Evolutionary conservation across 2,888 invertebrate genomes (phyloP).

Genomic region (Microplitis deprimator): DNA sequence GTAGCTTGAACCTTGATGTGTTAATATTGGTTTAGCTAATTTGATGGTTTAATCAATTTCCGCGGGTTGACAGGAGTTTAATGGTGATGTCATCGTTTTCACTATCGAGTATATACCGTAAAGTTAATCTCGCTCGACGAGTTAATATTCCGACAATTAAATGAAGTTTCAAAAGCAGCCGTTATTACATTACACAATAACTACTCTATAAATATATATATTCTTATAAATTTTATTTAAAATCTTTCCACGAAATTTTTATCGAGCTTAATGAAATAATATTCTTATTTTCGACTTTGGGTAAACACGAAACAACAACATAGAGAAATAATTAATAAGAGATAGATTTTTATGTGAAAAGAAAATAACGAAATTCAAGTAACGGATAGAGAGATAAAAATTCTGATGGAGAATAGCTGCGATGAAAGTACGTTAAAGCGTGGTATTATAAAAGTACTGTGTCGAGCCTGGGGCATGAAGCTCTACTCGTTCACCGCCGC

Average conservation of each 20-base stretch:
- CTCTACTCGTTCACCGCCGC: slow-evolving; percentile 49
- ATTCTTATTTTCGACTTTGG: not conserved
- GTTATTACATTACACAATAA: slow-evolving; percentile 58
- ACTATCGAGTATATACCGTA: slow-evolving; percentile 66
- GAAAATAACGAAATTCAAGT: slow-evolving; percentile 33
- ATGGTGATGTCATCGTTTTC: slow-evolving; percentile 71
- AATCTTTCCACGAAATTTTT: not conserved
- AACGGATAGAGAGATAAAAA: slow-evolving; percentile 9
- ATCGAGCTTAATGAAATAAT: not conserved
- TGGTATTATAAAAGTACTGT: slow-evolving; percentile 48
- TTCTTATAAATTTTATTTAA: not conserved
- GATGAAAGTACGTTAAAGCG: slow-evolving; percentile 41
- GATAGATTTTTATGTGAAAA: slow-evolving; percentile 43
- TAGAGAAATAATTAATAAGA: slow-evolving; percentile 31
- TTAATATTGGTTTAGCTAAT: slow-evolving; percentile 71
- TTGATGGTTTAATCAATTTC: slow-evolving; percentile 72
- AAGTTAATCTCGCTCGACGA: slow-evolving; percentile 70
- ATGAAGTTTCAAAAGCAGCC: slow-evolving; percentile 69
- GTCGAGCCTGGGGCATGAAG: slow-evolving; percentile 41
- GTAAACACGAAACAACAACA: not conserved
- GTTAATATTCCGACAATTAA: slow-evolving; percentile 69
- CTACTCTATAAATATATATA: not conserved
- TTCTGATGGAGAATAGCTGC: slow-evolving; percentile 14
- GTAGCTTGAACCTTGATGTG: slow-evolving; percentile 57
- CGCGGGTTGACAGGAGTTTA: slow-evolving; percentile 70